Evolutionary conservation across 2,888 invertebrate species (phyloP), one percentile per base, ranked within the genome.

Genomic region (Cheilosia vernalis): DNA sequence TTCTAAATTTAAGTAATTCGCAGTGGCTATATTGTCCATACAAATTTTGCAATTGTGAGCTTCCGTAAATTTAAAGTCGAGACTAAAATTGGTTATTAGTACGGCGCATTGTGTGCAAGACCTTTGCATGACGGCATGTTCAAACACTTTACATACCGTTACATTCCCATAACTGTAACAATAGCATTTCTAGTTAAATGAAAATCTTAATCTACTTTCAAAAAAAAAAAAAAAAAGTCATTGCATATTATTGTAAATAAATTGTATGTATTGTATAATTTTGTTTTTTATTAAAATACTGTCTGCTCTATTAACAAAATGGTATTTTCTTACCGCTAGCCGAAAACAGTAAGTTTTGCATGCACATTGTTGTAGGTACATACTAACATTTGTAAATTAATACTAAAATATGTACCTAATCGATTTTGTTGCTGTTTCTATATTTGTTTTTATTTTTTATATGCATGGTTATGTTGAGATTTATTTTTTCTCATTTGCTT

Each of bases 301-400:
- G 55, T 66, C 64, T 70, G 70, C 58, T 66, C 80, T 76, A 81
- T 72, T 80, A 76, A 85, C 80, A 80, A 80, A 76, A 80, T 81
- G 80, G 85, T 80, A 74, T 84, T 86, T 84, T 85, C 73, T 63
- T 86, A 87, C 86, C 88, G 87, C 88, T 88, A 88, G 85, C 87
- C 87, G 88, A 85, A 88, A 88, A 87, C 88, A 88, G 88, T 88
- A 88, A 88, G 88, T 88, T 85, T 77, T 76, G 87, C 83, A 85
- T 87, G 84, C 67, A 87, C 21, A 40, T 53, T 73, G 61, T 83
- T 37, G 21, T n/a, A n/a, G n/a, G n/a, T n/a, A n/a, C n/a, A n/a
- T 51, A 83, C 74, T 61, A 73, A 81, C 72, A 58, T 64, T 44
- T 55, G 30, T 53, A 70, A 9, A 21, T 49, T 49, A 47, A 15